These are phyloP conservation scores for Calameuta filiformis DNA, from an alignment of 2,888 invertebrate genomes.

Conservation along the genomic window DNA sequence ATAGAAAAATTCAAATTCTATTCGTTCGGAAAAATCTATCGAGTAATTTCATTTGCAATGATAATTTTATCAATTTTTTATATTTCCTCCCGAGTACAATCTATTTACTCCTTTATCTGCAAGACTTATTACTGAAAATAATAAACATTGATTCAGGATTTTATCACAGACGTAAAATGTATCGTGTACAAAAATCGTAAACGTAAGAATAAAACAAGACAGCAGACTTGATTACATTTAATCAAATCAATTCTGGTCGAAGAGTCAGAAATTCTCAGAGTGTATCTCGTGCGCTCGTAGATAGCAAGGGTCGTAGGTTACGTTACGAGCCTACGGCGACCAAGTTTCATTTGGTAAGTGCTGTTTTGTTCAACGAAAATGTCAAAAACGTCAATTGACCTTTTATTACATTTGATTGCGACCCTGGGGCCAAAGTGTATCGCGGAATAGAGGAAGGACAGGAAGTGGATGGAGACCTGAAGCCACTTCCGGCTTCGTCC, in stretches of 20 bases:
- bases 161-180: background rate
- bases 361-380: conserved; percentile 32
- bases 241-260: conserved; percentile 23
- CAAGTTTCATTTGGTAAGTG: conserved; percentile 38
- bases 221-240: conserved; percentile 36
- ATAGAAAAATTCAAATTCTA: background rate
- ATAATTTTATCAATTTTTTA: background rate
- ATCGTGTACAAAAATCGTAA: background rate
- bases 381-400: conserved; percentile 48
- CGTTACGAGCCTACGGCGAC: background rate
- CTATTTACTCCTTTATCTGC: too few relatives aligned
- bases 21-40: background rate
- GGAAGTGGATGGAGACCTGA: conserved; percentile 9
- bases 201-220: background rate
- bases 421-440: conserved; percentile 23
- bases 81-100: too few relatives aligned
- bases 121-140: background rate
- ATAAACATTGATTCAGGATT: background rate
- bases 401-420: conserved; percentile 39
- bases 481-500: conserved; percentile 31
- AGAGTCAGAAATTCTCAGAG: conserved; percentile 26
- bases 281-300: conserved; percentile 15
- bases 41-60: background rate
- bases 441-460: conserved; percentile 22
- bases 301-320: background rate